Percentiles rank a stretch among this genome's conserved stretches.
Conservation (phyloP, 1,140 invertebrate species). For the Brachionus sp. region DNA sequence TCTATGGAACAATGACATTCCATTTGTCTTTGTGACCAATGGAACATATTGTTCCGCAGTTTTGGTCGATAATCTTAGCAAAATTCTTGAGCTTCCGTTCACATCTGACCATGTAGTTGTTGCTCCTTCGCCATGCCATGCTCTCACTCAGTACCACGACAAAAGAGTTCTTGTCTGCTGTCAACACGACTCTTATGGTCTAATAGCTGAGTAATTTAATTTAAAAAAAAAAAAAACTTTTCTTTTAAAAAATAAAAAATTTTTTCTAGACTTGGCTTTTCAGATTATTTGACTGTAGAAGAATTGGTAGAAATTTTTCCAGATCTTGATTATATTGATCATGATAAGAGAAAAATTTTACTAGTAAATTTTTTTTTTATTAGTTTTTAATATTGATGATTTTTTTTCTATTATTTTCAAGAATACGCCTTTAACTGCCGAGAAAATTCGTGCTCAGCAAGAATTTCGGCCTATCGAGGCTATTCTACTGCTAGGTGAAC, state of each 20-base stretch:
- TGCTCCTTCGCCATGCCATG: slow-evolving; percentile 55
- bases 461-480: slow-evolving; percentile 49
- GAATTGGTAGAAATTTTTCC: slow-evolving; percentile 63
- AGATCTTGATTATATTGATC: slow-evolving; percentile 69
- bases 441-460: not conserved
- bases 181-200: slow-evolving; percentile 51
- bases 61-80: slow-evolving; percentile 29
- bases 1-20: slow-evolving; percentile 38
- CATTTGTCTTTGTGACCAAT: slow-evolving; percentile 42
- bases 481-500: slow-evolving; percentile 67
- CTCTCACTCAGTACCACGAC: slow-evolving; percentile 54
- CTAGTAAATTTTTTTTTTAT: slow-evolving; percentile 47
- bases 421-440: not conserved
- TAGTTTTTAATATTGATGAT: not conserved
- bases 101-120: slow-evolving; percentile 40
- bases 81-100: slow-evolving; percentile 21
- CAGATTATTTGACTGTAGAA: slow-evolving; percentile 13
- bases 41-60: slow-evolving; percentile 12
- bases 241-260: not conserved
- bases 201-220: not conserved
- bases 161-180: slow-evolving; percentile 57
- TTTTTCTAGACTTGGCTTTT: slow-evolving; percentile 31
- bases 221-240: not conserved
- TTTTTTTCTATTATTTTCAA: not conserved
- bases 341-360: slow-evolving; percentile 61